Evolutionary conservation across 2,888 invertebrate species (phyloP).

Genomic region (Creontiades dilutus): DNA sequence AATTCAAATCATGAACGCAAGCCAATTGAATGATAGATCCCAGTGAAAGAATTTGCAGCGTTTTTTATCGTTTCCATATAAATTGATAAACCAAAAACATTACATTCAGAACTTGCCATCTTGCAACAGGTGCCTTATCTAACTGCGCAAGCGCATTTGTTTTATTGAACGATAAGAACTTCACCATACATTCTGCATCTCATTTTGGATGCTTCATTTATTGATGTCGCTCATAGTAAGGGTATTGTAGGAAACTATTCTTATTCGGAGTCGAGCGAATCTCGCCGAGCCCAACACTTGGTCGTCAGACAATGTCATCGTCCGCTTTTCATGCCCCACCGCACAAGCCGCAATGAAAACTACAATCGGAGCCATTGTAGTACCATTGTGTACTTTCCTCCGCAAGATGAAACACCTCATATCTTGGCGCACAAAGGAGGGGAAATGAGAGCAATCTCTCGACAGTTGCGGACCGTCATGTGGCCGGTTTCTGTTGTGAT

Average conservation of each 20-base stretch:
- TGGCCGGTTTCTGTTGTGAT: constrained; percentile 29
- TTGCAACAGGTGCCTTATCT: too few relatives aligned
- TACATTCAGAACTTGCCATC: too few relatives aligned
- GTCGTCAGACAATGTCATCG: background rate
- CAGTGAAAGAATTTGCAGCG: too few relatives aligned
- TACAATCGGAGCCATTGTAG: background rate
- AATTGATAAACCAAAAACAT: too few relatives aligned
- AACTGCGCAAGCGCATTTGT: too few relatives aligned
- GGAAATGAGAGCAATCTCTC: constrained; percentile 15
- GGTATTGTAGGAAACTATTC: background rate
- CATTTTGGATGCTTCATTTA: too few relatives aligned
- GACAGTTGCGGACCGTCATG: constrained; percentile 24
- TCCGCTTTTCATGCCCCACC: background rate
- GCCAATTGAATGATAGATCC: too few relatives aligned
- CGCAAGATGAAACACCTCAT: background rate
- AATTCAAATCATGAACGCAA: too few relatives aligned
- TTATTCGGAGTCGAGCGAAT: background rate
- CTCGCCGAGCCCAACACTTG: background rate
- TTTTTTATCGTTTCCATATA: too few relatives aligned
- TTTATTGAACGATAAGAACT: too few relatives aligned
- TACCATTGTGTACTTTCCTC: background rate
- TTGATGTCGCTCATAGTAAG: too few relatives aligned
- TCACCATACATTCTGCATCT: too few relatives aligned
- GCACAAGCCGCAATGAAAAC: constrained; percentile 20
- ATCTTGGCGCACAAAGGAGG: constrained; percentile 3